These are phyloP conservation scores for Pseudachorutes palmiensis DNA, from an alignment of 1,140 invertebrate species.

Conservation along the genomic window DNA sequence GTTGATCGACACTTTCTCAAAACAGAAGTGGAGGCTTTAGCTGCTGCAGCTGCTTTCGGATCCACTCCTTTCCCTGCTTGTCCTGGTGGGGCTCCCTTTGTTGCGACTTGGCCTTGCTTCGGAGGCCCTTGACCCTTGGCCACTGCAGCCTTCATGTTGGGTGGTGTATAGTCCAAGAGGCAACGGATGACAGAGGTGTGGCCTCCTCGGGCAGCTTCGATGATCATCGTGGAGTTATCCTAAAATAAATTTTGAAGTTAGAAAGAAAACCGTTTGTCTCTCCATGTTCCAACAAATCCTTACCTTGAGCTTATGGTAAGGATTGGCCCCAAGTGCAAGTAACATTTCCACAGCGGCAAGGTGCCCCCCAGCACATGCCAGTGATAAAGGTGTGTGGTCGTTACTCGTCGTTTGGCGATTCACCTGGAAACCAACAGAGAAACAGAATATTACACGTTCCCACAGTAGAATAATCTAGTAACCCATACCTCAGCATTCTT, in stretches of 20 bases:
- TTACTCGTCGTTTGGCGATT: slow-evolving; percentile 92
- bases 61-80: neutral
- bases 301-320: slow-evolving; percentile 88
- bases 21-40: slow-evolving; percentile 26
- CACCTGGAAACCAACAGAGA: too few relatives aligned
- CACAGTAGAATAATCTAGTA: slow-evolving; percentile 9
- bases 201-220: slow-evolving; percentile 95
- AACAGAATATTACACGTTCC: neutral
- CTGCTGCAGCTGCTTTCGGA: slow-evolving; percentile 15
- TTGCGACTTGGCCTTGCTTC: slow-evolving; percentile 21
- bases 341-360: slow-evolving; percentile 83
- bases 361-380: slow-evolving; percentile 95
- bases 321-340: slow-evolving; percentile 81
- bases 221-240: slow-evolving; percentile 97
- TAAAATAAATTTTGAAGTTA: slow-evolving; percentile 41
- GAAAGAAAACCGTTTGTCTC: neutral
- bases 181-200: slow-evolving; percentile 91
- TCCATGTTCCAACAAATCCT: neutral
- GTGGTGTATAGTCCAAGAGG: slow-evolving; percentile 87
- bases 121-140: slow-evolving; percentile 42
- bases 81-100: neutral
- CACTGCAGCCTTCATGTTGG: slow-evolving; percentile 48
- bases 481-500: slow-evolving; percentile 79
- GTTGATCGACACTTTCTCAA: slow-evolving; percentile 37
- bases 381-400: slow-evolving; percentile 91